Evolutionary conservation across 1,140 invertebrate species (phyloP), one percentile per base, ranked within the genome.

Genomic region (Battus philenor): DNA sequence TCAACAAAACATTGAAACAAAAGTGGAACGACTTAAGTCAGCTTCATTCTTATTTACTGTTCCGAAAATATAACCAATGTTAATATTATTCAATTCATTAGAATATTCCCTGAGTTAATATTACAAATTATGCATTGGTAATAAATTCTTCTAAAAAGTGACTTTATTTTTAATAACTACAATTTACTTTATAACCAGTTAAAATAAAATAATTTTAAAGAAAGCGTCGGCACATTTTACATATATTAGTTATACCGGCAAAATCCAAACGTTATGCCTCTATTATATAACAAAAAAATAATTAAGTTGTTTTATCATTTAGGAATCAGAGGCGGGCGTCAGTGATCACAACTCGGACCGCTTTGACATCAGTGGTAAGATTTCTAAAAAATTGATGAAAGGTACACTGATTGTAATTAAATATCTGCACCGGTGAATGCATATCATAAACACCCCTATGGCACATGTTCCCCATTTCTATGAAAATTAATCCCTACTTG

Each of bases 271-370:
- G n/a, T n/a, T n/a, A n/a, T n/a, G n/a, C n/a, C n/a, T n/a, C n/a
- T n/a, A n/a, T n/a, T n/a, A n/a, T n/a, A n/a, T n/a, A n/a, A n/a
- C n/a, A n/a, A n/a, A n/a, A n/a, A n/a, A n/a, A n/a, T n/a, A n/a
- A n/a, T n/a, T 12, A 51, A 24, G 5, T 13, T 33, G 17, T n/a
- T 47, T 30, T 43, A 9, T 46, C 44, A 29, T 38, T 36, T 52
- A 79, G 75, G 75, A 79, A 55, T 60, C 72, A 50, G 72, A 76
- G 46, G 55, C 58, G 12, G 54, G 45, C 34, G 52, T 54, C 15
- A 56, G 47, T 17, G 73, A 71, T 4, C 70, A 73, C 31, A 57
- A 15, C 30, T 48, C 65, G 7, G 70, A 70, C 38, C 65, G 62
- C 36, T 71, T 61, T 44, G 66, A 70, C 17, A 38, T 27, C 22